Evolutionary conservation across 2,797 vertebrate species (phyloP), one percentile per base, ranked within the genome.

Genomic region (Enteromius mattozi): DNA sequence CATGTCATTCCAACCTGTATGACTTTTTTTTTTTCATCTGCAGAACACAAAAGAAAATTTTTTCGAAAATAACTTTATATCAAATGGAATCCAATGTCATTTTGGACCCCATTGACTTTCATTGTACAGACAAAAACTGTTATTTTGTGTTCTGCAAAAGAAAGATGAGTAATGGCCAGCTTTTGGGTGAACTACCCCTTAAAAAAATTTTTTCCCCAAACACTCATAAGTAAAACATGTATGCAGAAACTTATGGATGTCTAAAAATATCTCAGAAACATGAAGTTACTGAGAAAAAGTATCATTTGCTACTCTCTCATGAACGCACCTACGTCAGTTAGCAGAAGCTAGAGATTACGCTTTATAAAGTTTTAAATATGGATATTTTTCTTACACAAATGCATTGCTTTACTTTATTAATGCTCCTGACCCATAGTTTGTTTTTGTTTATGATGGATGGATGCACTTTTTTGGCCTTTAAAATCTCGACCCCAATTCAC

Each of bases 21-120:
- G 30, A 42, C 54, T 59, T 59, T 49, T 17, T 5, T 10, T 78
- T 37, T 63, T 78, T 63, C 40, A 45, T 78, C 56, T 65, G 56
- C 40, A 42, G 76, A 63, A 63, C 56, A 78, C 54, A 78, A 78
- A 78, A 63, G 13, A 61, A 61, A 2, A 63, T 42, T 42, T 40
- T 45, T 63, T 51, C 51, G 19, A 77, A 40, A 40, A 40, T 59
- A n/a, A 54, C 2, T 76, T 16, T 59, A 4, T 40, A 21, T 24
- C 21, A 42, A 59, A 14, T 40, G 33, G 19, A 76, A 33, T 76
- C 13, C 21, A 76, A 5, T 40, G 21, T 10, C 17, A 27, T 40
- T 40, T 27, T 59, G 13, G 35, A 37, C 13, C 21, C 13, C 13
- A 40, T 6, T 77, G 54, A 59, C 21, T 56, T 56, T 76, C 19